Evolutionary conservation across 2,113 vertebrate species (phyloP).

Genomic region (Cercopithecus mona): DNA sequence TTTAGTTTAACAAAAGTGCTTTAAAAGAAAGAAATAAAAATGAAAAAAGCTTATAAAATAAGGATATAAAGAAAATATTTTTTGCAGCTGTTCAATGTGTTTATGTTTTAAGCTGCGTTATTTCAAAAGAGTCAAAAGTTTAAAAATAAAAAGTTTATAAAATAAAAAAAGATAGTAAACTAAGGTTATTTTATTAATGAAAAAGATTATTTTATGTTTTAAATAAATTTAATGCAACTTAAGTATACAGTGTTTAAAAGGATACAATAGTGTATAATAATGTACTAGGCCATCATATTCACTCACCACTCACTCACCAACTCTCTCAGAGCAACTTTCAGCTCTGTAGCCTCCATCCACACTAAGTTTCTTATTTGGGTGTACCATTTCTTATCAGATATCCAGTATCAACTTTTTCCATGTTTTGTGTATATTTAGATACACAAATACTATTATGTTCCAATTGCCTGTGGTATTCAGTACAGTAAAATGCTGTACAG

Average conservation of each 20-base stretch:
- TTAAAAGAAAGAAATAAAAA: not conserved
- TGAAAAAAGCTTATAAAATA: not conserved
- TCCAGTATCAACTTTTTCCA: too few species aligned
- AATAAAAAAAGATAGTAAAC: not conserved
- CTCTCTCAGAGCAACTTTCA: not conserved
- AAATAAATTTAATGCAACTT: not conserved
- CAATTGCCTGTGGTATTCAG: too few species aligned
- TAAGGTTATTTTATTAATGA: not conserved
- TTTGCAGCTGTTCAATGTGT: not conserved
- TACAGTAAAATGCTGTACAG: too few species aligned
- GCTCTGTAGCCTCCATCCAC: not conserved
- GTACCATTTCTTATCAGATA: too few species aligned
- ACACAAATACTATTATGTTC: too few species aligned
- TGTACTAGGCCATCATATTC: not conserved
- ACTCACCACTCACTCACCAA: not conserved
- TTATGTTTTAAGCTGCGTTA: not conserved
- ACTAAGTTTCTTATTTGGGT: too few species aligned
- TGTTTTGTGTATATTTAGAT: too few species aligned
- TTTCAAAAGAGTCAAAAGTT: not conserved
- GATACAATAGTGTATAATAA: not conserved
- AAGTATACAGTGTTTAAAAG: not conserved
- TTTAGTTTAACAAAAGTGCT: not conserved
- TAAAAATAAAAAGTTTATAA: too few species aligned
- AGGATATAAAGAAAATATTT: not conserved
- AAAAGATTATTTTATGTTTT: not conserved